Conservation (phyloP, 2,797 vertebrate species). For the Scomberomorus guttatus region DNA sequence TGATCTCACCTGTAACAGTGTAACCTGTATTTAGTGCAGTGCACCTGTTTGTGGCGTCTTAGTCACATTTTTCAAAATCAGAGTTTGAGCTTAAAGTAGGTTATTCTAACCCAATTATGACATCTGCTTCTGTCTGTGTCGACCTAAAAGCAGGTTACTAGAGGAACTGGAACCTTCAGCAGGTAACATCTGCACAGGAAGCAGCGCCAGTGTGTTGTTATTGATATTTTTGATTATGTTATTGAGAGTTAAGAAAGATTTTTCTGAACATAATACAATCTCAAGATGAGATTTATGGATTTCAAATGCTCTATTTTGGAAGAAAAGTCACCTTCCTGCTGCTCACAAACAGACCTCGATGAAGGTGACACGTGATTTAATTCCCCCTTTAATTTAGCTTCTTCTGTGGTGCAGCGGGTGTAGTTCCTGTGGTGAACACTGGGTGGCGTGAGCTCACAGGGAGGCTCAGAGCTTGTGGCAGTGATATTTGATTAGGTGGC, state of each 20-base stretch:
- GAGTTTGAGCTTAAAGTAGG: conserved; percentile 25
- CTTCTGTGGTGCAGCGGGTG: not conserved
- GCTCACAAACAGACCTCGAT: too few species aligned
- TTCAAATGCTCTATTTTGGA: not conserved
- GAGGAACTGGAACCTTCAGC: conserved; percentile 10
- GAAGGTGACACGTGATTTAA: too few species aligned
- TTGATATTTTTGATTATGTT: too few species aligned
- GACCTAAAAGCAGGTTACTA: conserved; percentile 17
- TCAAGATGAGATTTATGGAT: not conserved
- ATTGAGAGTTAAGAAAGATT: too few species aligned
- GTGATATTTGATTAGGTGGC: conserved; percentile 4
- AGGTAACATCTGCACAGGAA: not conserved
- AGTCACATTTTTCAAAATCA: not conserved
- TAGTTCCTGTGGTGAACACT: conserved; percentile 5
- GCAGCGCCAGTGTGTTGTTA: not conserved
- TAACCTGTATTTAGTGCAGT: not conserved
- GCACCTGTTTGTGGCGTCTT: conserved; percentile 44
- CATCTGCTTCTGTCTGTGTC: not conserved
- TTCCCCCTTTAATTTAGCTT: not conserved
- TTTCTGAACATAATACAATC: too few species aligned
- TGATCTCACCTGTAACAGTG: not conserved
- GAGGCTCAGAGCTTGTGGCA: not conserved
- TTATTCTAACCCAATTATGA: conserved; percentile 14
- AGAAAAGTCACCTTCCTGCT: too few species aligned
- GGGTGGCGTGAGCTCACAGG: conserved; percentile 19